Percentiles rank a stretch among this genome's conserved stretches.
These are phyloP conservation scores for Leptura quadrifasciata DNA, from an alignment of 2,888 invertebrate species.

Conservation along the genomic window DNA sequence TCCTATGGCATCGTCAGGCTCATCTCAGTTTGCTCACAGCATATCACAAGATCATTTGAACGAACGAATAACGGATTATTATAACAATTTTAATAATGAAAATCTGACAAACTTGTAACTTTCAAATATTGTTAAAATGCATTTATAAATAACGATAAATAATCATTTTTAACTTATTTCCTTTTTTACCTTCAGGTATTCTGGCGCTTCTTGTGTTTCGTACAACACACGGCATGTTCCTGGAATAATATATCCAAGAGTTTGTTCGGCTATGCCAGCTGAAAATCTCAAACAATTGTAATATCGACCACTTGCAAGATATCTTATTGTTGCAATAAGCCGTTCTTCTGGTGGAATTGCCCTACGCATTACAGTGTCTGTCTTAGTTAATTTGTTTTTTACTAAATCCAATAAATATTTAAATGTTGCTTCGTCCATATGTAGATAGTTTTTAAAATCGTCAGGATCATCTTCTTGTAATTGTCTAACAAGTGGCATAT, in stretches of 20 bases:
- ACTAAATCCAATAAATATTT: too few species aligned
- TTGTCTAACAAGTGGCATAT: not conserved
- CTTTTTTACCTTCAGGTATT: constrained; percentile 16
- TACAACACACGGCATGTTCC: constrained; percentile 17
- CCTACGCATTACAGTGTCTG: constrained; percentile 7
- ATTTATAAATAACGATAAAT: constrained; percentile 9
- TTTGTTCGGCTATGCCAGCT: constrained; percentile 19
- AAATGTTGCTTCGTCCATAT: too few species aligned
- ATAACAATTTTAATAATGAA: not conserved
- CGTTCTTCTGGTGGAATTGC: constrained; percentile 27
- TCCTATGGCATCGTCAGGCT: too few species aligned
- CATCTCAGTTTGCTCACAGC: too few species aligned
- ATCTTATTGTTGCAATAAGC: constrained; percentile 29
- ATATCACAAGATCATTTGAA: not conserved
- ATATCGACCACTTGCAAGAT: constrained; percentile 33
- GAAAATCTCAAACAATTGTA: constrained; percentile 46
- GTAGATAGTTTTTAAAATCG: too few species aligned
- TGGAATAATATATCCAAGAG: constrained; percentile 23
- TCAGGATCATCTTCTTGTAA: too few species aligned
- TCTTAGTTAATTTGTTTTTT: not conserved
- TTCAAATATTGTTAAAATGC: too few species aligned
- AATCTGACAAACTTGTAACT: too few species aligned
- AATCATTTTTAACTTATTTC: constrained; percentile 1
- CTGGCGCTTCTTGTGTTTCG: constrained; percentile 4
- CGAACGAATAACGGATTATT: not conserved